Percentiles rank a stretch among this genome's conserved stretches.
These are phyloP conservation scores for Sandelia bainsii DNA, from an alignment of 2,797 vertebrate species.

Conservation along the genomic window DNA sequence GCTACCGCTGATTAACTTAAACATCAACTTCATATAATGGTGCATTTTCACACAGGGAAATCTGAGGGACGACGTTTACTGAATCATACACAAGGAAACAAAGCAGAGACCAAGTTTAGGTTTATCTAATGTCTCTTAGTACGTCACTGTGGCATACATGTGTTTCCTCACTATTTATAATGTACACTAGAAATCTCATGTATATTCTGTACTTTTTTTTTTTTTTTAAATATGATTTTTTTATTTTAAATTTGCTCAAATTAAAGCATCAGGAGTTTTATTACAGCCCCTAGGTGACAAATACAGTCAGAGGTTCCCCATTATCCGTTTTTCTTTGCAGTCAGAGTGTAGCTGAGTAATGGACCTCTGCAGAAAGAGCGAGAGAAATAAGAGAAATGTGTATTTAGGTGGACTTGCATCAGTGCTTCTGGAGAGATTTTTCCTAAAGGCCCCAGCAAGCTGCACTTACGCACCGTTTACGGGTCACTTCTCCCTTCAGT, in stretches of 20 bases:
- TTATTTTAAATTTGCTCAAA: neutral
- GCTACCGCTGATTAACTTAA: neutral
- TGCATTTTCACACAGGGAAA: conserved; percentile 4
- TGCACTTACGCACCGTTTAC: conserved; percentile 76
- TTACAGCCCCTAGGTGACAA: conserved; percentile 10
- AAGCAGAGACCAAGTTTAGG: no score
- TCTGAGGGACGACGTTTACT: neutral
- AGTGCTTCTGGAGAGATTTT: conserved; percentile 62
- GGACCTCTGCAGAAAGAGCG: conserved; percentile 21
- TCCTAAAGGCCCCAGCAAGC: conserved; percentile 65
- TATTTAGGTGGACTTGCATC: conserved; percentile 64
- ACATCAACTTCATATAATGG: neutral
- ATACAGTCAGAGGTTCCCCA: conserved; percentile 2
- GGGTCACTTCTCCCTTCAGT: conserved; percentile 80
- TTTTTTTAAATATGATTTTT: no score
- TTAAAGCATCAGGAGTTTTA: neutral
- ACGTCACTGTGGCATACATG: no score
- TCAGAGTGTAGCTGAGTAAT: conserved; percentile 24
- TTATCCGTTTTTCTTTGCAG: neutral
- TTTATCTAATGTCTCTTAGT: no score
- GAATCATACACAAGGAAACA: no score
- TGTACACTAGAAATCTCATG: no score
- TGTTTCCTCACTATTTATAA: no score
- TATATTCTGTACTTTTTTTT: no score
- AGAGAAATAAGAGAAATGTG: conserved; percentile 40